These are phyloP conservation scores for Thunnus thynnus DNA, from an alignment of 2,113 vertebrate genomes.

Conservation along the genomic window DNA sequence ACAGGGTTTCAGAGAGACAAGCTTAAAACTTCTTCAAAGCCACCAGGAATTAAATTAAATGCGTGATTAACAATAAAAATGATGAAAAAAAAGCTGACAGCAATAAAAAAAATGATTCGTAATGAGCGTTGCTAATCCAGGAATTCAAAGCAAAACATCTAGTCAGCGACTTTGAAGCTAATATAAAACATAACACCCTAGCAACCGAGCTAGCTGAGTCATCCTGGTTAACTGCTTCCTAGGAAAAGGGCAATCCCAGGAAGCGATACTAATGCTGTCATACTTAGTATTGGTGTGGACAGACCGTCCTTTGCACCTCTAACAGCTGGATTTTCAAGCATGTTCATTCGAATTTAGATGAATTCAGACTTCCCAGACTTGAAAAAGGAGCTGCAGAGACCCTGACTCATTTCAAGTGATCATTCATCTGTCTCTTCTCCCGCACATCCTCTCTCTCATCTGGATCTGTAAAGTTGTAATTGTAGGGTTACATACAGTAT, in stretches of 20 bases:
- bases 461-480: constrained; percentile 45
- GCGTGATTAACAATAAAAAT: too few relatives aligned
- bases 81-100: too few relatives aligned
- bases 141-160: background rate
- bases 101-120: too few relatives aligned
- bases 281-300: too few relatives aligned
- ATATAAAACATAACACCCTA: background rate
- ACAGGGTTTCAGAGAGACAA: background rate
- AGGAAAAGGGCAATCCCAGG: background rate
- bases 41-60: too few relatives aligned
- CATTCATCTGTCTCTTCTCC: constrained; percentile 15
- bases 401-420: constrained; percentile 43
- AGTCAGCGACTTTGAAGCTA: background rate
- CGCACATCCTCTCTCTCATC: constrained; percentile 24
- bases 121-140: too few relatives aligned
- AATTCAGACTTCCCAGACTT: background rate
- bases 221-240: background rate
- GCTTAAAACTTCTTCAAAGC: background rate
- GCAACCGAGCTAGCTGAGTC: background rate
- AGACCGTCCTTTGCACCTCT: background rate
- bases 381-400: constrained; percentile 1
- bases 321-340: constrained; percentile 15
- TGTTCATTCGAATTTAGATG: background rate
- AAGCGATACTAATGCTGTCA: too few relatives aligned
- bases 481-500: constrained; percentile 45